Evolutionary conservation across 2,113 vertebrate genomes (phyloP).

Genomic region (Psilopogon haemacephalus): DNA sequence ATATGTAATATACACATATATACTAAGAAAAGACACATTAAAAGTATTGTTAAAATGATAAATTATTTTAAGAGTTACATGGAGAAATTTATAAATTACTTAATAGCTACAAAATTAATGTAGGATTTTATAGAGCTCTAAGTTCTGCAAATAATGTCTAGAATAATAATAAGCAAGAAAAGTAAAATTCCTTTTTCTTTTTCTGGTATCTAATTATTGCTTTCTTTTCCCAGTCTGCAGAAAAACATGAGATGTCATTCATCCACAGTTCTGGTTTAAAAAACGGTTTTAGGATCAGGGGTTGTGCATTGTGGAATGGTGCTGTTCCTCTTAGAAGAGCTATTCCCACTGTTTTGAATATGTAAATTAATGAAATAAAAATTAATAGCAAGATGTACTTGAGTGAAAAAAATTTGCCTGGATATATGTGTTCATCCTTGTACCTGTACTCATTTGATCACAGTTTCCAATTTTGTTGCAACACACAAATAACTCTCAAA

Average conservation of each 20-base stretch:
- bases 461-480: background rate
- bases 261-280: background rate
- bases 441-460: background rate
- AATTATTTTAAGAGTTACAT: background rate
- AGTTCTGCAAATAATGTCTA: background rate
- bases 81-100: no score
- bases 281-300: background rate
- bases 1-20: no score
- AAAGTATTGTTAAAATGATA: background rate
- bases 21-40: background rate
- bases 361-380: background rate
- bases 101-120: no score
- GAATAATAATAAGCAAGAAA: background rate
- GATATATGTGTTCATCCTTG: background rate
- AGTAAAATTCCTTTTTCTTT: background rate
- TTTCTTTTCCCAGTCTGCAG: background rate
- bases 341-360: fast-evolving
- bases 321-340: background rate
- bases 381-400: background rate
- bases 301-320: background rate
- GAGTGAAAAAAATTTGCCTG: background rate
- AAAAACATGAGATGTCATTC: background rate
- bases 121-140: background rate
- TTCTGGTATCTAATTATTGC: background rate
- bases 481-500: background rate